These are phyloP conservation scores for Bursaphelenchus mucronatus DNA, from an alignment of 1,140 invertebrate species.

Conservation along the genomic window DNA sequence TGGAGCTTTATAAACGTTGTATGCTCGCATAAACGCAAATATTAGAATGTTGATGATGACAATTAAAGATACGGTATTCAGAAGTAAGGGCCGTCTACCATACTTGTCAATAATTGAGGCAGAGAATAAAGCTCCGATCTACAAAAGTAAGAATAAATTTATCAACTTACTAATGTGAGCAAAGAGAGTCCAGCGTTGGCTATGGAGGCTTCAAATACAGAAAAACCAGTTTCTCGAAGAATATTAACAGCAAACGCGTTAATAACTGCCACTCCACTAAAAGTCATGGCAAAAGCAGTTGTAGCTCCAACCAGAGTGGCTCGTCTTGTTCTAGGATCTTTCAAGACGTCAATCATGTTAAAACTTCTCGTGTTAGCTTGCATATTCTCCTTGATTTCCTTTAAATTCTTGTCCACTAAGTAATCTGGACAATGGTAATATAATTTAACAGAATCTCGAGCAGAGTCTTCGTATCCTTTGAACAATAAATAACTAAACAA, in stretches of 20 bases:
- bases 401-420: conserved; percentile 25
- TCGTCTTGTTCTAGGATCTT: conserved; percentile 25
- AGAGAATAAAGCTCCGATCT: conserved; percentile 41
- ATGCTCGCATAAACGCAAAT: conserved; percentile 48
- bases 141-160: conserved; percentile 1
- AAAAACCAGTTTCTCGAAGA: conserved; percentile 40
- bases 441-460: conserved; percentile 34
- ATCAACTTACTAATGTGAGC: conserved; percentile 40
- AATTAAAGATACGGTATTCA: conserved; percentile 41
- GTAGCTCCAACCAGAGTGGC: conserved; percentile 43
- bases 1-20: conserved; percentile 40
- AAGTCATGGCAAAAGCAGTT: conserved; percentile 52
- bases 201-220: conserved; percentile 44
- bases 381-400: conserved; percentile 31
- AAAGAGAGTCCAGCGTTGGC: conserved; percentile 49
- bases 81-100: conserved; percentile 48
- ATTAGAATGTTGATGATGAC: conserved; percentile 48
- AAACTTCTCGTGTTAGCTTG: conserved; percentile 29
- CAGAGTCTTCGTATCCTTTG: conserved; percentile 26
- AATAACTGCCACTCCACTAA: conserved; percentile 57
- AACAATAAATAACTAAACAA: conserved; percentile 43
- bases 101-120: conserved; percentile 49
- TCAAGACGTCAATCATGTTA: conserved; percentile 38
- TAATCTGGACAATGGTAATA: conserved; percentile 37
- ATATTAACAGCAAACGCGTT: conserved; percentile 59